Evolutionary conservation across 1,140 invertebrate genomes (phyloP), one percentile per base, ranked within the genome.

Genomic region (Onthophagus taurus): DNA sequence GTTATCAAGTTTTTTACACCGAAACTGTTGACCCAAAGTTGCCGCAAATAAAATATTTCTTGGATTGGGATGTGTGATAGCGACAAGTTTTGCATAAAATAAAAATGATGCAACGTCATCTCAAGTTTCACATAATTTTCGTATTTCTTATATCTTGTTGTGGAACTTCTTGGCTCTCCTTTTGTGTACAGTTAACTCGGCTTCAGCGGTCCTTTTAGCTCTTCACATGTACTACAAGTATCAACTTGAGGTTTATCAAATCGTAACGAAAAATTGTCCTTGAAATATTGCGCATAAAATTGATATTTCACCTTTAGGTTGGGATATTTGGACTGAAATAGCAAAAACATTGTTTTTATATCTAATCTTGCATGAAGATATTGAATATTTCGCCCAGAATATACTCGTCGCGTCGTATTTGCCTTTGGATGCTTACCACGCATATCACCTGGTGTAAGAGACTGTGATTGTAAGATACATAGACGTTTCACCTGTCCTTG

Each of bases 301-400:
- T 33, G 6, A 14, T 26, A 33, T 6, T 53, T 54, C 23, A 59
- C 20, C 31, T 35, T 21, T 41, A 50, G 31, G 37, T 51, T 42
- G 29, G 48, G 47, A 48, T 51, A 48, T 31, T 52, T 47, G 41
- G 47, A 29, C 16, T 50, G 23, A 48, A 56, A 58, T 13, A 33
- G 14, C 6, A 33, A 13, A 13, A 33, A 33, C 31, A 33, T 33
- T 6, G 14, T 33, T 16, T 31, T 29, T 12, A 14, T 11, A 24
- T 42, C 24, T 17, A 42, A 31, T 30, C 39, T 23, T 30, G 23
- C 39, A 42, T 42, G 24, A 29, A 42, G 23, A 24, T 42, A 42
- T 42, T 42, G 24, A 30, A 42, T 42, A 16, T 29, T 18, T 42
- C 31, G 4, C 16, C 39, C 39, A 30, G 23, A 42, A 16, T 14